These are phyloP conservation scores for Volucella inanis DNA, from an alignment of 2,888 invertebrate species.

Conservation along the genomic window DNA sequence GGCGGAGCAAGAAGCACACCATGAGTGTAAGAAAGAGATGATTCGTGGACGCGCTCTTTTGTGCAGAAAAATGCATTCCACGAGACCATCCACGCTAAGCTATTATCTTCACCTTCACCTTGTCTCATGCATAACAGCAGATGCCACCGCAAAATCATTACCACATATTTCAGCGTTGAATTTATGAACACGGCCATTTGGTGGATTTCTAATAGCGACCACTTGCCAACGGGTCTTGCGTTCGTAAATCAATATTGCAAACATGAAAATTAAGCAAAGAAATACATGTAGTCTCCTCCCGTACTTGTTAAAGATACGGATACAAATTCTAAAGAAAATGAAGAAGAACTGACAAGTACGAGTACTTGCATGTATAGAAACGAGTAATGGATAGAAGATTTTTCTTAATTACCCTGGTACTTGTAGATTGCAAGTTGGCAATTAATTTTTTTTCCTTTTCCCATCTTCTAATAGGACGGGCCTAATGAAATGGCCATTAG, in stretches of 20 bases:
- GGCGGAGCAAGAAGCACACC: slow-evolving; percentile 5
- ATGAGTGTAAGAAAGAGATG: slow-evolving; percentile 7
- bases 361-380: background rate
- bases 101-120: background rate
- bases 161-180: slow-evolving; percentile 58
- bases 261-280: slow-evolving; percentile 25
- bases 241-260: slow-evolving; percentile 46
- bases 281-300: background rate
- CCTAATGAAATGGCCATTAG: slow-evolving; percentile 38
- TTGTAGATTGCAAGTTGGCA: slow-evolving; percentile 21
- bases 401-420: slow-evolving; percentile 41
- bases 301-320: background rate
- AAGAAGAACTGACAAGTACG: background rate
- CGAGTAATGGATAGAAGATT: background rate
- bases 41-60: slow-evolving; percentile 34
- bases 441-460: slow-evolving; percentile 13
- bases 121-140: slow-evolving; percentile 25
- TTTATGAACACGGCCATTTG: slow-evolving; percentile 40
- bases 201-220: slow-evolving; percentile 17
- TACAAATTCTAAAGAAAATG: background rate
- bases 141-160: slow-evolving; percentile 54
- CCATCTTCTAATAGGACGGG: slow-evolving; percentile 23
- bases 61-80: slow-evolving; percentile 52
- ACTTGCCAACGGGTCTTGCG: slow-evolving; percentile 28
- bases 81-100: background rate